Base-by-base conservation (phyloP, 2,888 invertebrate genomes). In the Cryptocephalus primarius region DNA sequence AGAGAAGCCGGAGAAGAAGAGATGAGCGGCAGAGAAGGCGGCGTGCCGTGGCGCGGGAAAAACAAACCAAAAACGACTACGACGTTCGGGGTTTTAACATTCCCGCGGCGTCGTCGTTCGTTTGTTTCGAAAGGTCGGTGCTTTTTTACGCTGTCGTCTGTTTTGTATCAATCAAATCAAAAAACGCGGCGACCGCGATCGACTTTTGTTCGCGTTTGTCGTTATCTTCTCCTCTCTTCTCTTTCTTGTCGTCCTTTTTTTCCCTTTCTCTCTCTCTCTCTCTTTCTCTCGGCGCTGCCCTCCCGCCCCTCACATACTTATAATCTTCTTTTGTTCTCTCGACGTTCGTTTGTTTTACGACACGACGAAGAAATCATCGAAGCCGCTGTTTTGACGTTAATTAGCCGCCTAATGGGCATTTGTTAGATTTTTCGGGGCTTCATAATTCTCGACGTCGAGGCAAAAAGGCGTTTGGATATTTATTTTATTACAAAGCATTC, bases 161-260 rank as follows among this genome's bases (percentile, higher is more conserved):
- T 65, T 65, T 65, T 65, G 62, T 66, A 66, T 67, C 67, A 67
- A 67, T 67, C 67, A 67, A 67, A 66, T 62, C 22, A 22, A 22
- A 22, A 22, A 22, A 22, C 22, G 22, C 22, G 22, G 58, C 57
- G 51, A 53, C 57, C 57, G 54, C 55, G 53, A 57, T 58, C 61
- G 55, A 54, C 58, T 59, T 60, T 56, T 55, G 50, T 57, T 57
- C 55, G 57, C 56, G 51, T 52, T 22, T 22, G 22, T 22, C 22
- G 22, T 22, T 22, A 22, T 22, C 22, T n/a, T n/a, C n/a, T n/a
- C n/a, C n/a, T n/a, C n/a, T n/a, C n/a, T n/a, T 22, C 54, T 60
- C 61, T 62, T 63, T 64, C 63, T 60, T 62, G 61, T 62, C 60
- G 59, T 62, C 61, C 55, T 8, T 31, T 31, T 31, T 22, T 6